Evolutionary conservation across 1,140 invertebrate species (phyloP).

Genomic region (Monomorium pharaonis): DNA sequence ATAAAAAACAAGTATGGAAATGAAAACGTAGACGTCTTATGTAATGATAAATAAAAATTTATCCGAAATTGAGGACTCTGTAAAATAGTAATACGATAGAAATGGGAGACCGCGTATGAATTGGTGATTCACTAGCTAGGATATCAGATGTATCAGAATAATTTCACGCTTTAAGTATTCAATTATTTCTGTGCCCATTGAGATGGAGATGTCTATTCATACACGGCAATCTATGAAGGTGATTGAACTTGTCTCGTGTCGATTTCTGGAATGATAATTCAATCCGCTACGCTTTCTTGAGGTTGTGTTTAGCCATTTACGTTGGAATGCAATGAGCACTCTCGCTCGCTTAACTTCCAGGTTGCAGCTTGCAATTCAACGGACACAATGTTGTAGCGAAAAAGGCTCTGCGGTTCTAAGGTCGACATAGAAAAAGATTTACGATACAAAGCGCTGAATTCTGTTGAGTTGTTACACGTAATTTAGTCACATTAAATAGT

Average conservation of each 20-base stretch:
- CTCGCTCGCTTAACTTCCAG: slow-evolving; percentile 53
- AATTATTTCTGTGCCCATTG: not conserved
- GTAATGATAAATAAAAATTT: not conserved
- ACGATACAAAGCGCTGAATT: not conserved
- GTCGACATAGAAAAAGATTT: slow-evolving; percentile 14
- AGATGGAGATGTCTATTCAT: not conserved
- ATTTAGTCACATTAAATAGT: not conserved
- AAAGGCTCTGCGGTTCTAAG: not conserved
- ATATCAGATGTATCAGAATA: not conserved
- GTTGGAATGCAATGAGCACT: slow-evolving; percentile 54
- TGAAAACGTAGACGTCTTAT: not conserved
- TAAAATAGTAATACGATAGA: not conserved
- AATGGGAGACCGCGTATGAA: not conserved
- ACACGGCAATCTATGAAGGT: not conserved
- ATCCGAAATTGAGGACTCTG: not conserved
- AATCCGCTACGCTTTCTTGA: slow-evolving; percentile 49
- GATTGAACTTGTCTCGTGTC: slow-evolving; percentile 36
- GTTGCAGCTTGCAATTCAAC: slow-evolving; percentile 36
- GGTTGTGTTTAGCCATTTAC: slow-evolving; percentile 49
- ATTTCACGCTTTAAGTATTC: not conserved
- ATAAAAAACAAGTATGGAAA: not conserved
- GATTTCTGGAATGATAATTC: slow-evolving; percentile 56
- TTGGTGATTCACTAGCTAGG: not conserved
- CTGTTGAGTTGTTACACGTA: not conserved
- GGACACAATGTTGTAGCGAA: not conserved